These are phyloP conservation scores for Anas georgica DNA, from an alignment of 2,797 vertebrate genomes.

Conservation along the genomic window DNA sequence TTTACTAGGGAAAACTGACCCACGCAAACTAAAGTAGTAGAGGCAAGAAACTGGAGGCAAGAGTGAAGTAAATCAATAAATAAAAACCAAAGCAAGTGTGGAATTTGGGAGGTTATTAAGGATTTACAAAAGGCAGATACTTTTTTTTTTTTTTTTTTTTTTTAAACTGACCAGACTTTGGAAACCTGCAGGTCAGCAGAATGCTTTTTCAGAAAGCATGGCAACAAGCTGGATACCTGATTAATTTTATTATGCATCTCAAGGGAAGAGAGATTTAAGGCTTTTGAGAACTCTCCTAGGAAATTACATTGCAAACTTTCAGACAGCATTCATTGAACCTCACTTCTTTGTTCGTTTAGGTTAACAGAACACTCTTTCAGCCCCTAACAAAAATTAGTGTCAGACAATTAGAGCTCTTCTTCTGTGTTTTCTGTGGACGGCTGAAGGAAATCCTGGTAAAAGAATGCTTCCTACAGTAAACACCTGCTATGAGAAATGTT, in stretches of 20 bases:
- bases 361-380: neutral
- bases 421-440: neutral
- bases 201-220: rapidly evolving
- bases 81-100: neutral
- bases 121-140: neutral
- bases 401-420: neutral
- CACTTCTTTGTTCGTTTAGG: neutral
- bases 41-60: neutral
- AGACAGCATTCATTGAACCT: neutral
- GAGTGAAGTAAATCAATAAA: neutral
- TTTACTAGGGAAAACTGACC: neutral
- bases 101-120: neutral
- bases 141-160: neutral
- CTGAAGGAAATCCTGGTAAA: neutral
- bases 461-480: neutral
- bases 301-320: neutral
- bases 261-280: neutral
- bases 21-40: neutral
- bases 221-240: neutral
- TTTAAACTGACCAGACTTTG: neutral
- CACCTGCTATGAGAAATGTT: neutral
- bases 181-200: neutral
- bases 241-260: neutral
- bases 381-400: neutral
- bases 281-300: neutral